phyloP scores from a whole-genome alignment of 1,140 invertebrate species.

The Patella vulgata region DNA sequence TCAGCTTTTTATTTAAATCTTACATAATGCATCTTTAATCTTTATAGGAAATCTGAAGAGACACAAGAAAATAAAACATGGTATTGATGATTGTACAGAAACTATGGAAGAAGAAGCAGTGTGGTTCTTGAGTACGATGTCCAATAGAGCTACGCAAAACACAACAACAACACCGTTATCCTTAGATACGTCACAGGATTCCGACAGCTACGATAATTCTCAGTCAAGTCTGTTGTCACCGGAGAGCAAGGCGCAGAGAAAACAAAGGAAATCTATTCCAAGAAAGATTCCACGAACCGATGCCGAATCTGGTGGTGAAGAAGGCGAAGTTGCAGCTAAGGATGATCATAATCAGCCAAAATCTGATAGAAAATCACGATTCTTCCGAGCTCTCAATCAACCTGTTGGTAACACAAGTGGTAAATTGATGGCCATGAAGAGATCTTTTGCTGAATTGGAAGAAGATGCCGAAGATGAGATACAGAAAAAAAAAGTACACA shows the following conservation, averaged over 20 bases:
- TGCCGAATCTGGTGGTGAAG: not conserved
- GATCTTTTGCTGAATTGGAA: constrained; percentile 12
- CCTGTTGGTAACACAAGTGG: not conserved
- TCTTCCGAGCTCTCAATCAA: not conserved
- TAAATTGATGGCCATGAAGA: constrained; percentile 7
- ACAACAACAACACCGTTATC: constrained; percentile 17
- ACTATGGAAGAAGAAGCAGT: constrained; percentile 59
- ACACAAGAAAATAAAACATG: constrained; percentile 64
- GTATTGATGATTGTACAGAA: constrained; percentile 55
- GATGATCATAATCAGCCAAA: constrained; percentile 15
- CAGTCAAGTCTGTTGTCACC: not conserved
- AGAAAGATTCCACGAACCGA: constrained; percentile 21
- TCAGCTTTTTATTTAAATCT: no score
- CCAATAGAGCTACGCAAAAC: constrained; percentile 39
- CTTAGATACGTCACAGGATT: constrained; percentile 15
- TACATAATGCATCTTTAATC: no score
- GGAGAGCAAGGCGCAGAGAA: constrained; percentile 31
- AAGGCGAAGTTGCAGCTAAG: constrained; percentile 4
- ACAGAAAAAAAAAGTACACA: constrained; percentile 5
- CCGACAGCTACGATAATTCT: constrained; percentile 3
- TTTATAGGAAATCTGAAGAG: constrained; percentile 59
- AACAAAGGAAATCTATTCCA: constrained; percentile 41
- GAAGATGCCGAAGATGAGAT: constrained; percentile 18
- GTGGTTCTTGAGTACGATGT: constrained; percentile 49
- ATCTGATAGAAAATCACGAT: constrained; percentile 4